Conservation (phyloP, 2,113 vertebrate genomes). For the Irena cyanogastra region DNA sequence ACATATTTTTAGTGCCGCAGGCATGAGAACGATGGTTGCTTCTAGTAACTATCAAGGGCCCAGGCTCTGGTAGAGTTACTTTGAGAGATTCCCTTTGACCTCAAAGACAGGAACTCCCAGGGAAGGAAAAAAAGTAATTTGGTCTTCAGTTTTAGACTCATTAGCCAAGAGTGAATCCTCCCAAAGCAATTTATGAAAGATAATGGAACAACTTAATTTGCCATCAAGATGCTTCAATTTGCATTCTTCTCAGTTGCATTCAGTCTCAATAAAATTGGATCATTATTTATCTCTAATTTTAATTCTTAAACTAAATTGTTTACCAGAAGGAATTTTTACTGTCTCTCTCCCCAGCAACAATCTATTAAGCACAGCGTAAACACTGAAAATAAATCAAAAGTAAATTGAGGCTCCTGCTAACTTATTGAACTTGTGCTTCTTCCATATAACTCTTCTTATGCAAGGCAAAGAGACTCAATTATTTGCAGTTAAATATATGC, state of each 20-base stretch:
- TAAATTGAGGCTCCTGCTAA: constrained; percentile 38
- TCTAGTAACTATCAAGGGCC: background rate
- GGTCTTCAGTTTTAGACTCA: background rate
- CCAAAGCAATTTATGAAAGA: constrained; percentile 54
- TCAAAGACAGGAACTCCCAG: background rate
- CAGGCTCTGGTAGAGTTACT: background rate
- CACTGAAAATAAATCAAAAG: constrained; percentile 62
- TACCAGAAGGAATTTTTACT: constrained; percentile 48
- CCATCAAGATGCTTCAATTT: constrained; percentile 41
- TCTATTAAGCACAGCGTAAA: constrained; percentile 47
- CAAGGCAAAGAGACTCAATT: background rate
- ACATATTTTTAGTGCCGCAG: background rate
- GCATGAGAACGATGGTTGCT: background rate
- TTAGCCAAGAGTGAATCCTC: constrained; percentile 31
- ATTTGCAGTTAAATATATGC: constrained; percentile 17
- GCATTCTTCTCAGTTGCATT: constrained; percentile 5
- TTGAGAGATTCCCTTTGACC: background rate
- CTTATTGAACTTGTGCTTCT: constrained; percentile 42
- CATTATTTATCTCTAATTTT: constrained; percentile 62
- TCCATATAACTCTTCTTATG: background rate
- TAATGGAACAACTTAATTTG: constrained; percentile 60
- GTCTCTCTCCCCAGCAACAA: constrained; percentile 33
- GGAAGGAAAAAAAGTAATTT: background rate
- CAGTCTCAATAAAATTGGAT: constrained; percentile 27
- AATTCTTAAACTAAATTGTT: constrained; percentile 59